These are phyloP conservation scores for Episyrphus balteatus DNA, from an alignment of 1,140 invertebrate genomes.

Conservation along the genomic window DNA sequence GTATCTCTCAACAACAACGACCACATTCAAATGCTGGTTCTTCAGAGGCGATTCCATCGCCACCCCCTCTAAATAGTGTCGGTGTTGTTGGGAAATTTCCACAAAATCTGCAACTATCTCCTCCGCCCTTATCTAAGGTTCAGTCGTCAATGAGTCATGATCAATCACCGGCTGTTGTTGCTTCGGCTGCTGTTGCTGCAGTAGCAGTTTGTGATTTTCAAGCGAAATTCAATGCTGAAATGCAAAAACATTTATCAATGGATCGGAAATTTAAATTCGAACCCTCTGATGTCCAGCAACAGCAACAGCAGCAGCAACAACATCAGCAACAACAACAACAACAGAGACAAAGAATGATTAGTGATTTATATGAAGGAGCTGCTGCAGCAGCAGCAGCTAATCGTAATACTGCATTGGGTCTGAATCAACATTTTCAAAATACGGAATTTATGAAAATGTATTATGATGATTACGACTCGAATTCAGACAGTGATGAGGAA, in stretches of 20 bases:
- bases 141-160: background rate
- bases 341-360: background rate
- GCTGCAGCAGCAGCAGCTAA: constrained; percentile 30
- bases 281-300: constrained; percentile 13
- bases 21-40: constrained; percentile 20
- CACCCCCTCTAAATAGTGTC: constrained; percentile 16
- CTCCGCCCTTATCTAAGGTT: too few species aligned
- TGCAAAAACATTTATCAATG: constrained; percentile 33
- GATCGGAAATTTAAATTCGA: constrained; percentile 33
- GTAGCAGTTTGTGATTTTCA: constrained; percentile 21
- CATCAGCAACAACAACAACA: constrained; percentile 9
- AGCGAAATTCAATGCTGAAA: constrained; percentile 34
- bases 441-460: constrained; percentile 43
- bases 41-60: constrained; percentile 13
- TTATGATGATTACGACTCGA: constrained; percentile 50
- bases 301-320: constrained; percentile 11
- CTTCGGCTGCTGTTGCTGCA: constrained; percentile 14
- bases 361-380: background rate
- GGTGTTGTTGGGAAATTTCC: constrained; percentile 5
- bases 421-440: constrained; percentile 32
- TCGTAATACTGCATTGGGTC: constrained; percentile 40
- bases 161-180: constrained; percentile 14
- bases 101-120: background rate
- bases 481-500: constrained; percentile 66
- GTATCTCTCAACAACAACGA: background rate